Evolutionary conservation across 2,797 vertebrate species (phyloP), one percentile per base, ranked within the genome.

Genomic region (Antrozous pallidus): DNA sequence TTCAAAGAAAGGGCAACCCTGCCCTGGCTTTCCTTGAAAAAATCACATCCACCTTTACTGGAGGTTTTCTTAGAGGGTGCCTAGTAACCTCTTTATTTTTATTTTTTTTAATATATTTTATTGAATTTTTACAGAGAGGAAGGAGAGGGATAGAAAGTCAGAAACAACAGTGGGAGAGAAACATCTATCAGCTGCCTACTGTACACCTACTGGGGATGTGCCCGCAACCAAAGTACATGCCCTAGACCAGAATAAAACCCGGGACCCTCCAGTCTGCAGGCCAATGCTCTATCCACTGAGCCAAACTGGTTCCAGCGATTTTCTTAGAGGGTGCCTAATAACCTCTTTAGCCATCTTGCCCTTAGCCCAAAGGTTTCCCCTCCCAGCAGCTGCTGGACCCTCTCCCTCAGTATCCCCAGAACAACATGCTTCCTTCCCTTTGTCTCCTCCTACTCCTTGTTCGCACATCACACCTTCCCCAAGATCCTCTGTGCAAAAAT

Each of bases 381-480:
- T 56, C 47, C 47, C 28, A 18, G 33, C 12, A 28, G 33, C 79
- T 17, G 4, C 77, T 42, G 49, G 24, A 47, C 11, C 20, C 1
- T 75, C 26, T 82, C 14, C 31, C 54, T 58, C 2, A 22, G 3
- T 31, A 2, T 36, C 26, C 33, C 73, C 45, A 51, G 18, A 28
- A 73, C 20, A 73, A 6, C 31, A 20, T 51, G 75, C 31, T 51
- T 67, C 51, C 45, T 17, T 69, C 38, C 69, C 63, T 9, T 26
- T 26, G 8, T 8, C 6, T 45, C 12, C 3, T 31, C 13, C 2
- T 1, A 2, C 20, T 12, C 28, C 11, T 54, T 51, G 1, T 33
- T 70, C 49, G 14, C 67, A 58, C 28, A 38, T 38, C 24, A 49
- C 38, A 61, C 20, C 58, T 84, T 67, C 67, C 58, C 38, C 61